phyloP scores from a whole-genome alignment of 1,140 invertebrate species.

The Trinorchestia longiramus region DNA sequence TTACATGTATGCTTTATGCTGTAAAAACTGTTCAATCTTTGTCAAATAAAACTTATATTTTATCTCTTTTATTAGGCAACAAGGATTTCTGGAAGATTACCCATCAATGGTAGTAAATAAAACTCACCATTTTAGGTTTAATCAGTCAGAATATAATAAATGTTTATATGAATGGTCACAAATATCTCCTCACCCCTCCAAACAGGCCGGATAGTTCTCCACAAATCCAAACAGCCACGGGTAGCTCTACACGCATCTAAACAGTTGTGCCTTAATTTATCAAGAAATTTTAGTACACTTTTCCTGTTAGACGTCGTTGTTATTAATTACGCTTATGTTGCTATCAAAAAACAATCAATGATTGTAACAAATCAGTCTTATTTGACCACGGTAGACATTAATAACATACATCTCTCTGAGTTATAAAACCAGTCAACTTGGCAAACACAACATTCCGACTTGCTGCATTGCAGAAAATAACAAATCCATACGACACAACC shows the following conservation, averaged over 20 bases:
- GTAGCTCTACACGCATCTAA: not conserved
- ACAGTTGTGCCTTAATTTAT: not conserved
- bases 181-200: not conserved
- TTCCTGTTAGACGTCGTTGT: not conserved
- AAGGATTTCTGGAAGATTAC: not conserved
- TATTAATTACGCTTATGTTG: not conserved
- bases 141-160: not conserved
- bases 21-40: not conserved
- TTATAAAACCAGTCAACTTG: not conserved
- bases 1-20: not conserved
- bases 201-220: not conserved
- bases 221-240: not conserved
- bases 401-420: not conserved
- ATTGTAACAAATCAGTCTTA: not conserved
- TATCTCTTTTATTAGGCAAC: not conserved
- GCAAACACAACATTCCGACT: not conserved
- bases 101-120: not conserved
- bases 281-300: not conserved
- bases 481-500: not conserved
- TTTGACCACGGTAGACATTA: not conserved
- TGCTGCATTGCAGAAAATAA: not conserved
- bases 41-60: not conserved
- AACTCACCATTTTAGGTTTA: not conserved
- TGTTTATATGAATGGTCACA: not conserved
- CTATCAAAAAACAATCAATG: not conserved